Evolutionary conservation across 2,888 invertebrate genomes (phyloP).

Genomic region (Meandrusa payeni): DNA sequence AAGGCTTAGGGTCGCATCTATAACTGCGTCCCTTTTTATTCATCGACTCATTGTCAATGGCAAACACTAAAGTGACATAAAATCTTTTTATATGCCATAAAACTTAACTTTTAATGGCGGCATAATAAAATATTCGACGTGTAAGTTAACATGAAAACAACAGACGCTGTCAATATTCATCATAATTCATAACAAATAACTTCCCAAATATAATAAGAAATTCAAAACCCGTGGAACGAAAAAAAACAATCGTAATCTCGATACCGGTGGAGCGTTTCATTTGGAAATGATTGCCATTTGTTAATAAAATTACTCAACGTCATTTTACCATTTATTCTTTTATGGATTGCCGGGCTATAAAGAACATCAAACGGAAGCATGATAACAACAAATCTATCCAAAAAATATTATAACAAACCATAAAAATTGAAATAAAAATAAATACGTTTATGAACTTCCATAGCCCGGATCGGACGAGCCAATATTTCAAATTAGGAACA

Average conservation of each 20-base stretch:
- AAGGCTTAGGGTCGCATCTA: conserved; percentile 45
- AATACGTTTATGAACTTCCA: conserved; percentile 48
- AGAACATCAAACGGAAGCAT: conserved; percentile 70
- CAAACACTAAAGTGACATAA: conserved; percentile 15
- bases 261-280: conserved; percentile 35
- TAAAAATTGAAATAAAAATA: conserved; percentile 46
- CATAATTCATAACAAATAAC: conserved; percentile 22
- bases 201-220: conserved; percentile 34
- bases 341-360: conserved; percentile 56
- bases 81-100: conserved; percentile 14
- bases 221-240: conserved; percentile 31
- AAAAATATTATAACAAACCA: conserved; percentile 66
- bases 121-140: conserved; percentile 16
- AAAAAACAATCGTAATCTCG: conserved; percentile 32
- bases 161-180: conserved; percentile 13
- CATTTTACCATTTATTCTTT: conserved; percentile 57
- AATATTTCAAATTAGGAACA: conserved; percentile 79
- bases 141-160: conserved; percentile 4
- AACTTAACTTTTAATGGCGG: conserved; percentile 13
- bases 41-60: conserved; percentile 16
- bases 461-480: conserved; percentile 55
- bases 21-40: conserved; percentile 8
- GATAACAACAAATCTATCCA: conserved; percentile 48
- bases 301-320: conserved; percentile 58
- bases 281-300: conserved; percentile 42